Evolutionary conservation across 2,888 invertebrate species (phyloP).

Genomic region (Sacculina carcini): DNA sequence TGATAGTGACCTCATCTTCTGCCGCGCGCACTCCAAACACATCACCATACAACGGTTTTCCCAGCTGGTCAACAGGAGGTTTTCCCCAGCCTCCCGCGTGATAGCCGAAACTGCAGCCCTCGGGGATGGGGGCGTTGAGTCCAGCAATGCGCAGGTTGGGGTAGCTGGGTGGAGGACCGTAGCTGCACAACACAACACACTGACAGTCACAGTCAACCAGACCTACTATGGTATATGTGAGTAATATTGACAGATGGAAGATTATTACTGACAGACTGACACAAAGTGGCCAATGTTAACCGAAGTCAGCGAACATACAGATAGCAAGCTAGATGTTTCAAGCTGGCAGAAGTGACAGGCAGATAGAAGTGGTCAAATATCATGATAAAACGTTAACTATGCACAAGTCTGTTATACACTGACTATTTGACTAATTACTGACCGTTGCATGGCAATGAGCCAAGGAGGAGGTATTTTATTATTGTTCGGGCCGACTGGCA

Average conservation of each 20-base stretch:
- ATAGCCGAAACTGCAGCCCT: slow-evolving; percentile 89
- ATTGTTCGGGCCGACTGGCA: slow-evolving; percentile 87
- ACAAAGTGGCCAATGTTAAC: too few species aligned
- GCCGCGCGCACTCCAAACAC: slow-evolving; percentile 54
- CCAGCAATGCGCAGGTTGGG: slow-evolving; percentile 95
- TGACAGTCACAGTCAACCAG: too few species aligned
- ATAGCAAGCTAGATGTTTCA: too few species aligned
- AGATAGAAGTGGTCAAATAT: too few species aligned
- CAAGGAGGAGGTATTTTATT: slow-evolving; percentile 77
- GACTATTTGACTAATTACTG: too few species aligned
- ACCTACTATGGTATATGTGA: too few species aligned
- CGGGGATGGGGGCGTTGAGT: slow-evolving; percentile 91
- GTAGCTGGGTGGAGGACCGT: slow-evolving; percentile 96
- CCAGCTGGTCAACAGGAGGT: slow-evolving; percentile 94
- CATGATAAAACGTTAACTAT: too few species aligned
- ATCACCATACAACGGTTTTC: slow-evolving; percentile 92
- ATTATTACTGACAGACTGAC: too few species aligned
- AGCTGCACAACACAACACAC: slow-evolving; percentile 21
- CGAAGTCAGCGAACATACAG: too few species aligned
- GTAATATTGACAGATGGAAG: too few species aligned
- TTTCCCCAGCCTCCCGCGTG: slow-evolving; percentile 99
- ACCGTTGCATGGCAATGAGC: slow-evolving; percentile 82
- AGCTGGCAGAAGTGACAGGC: too few species aligned
- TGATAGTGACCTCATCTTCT: slow-evolving; percentile 11
- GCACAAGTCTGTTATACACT: too few species aligned